Evolutionary conservation across 2,797 vertebrate species (phyloP).

Genomic region (Peromyscus melanophrys): DNA sequence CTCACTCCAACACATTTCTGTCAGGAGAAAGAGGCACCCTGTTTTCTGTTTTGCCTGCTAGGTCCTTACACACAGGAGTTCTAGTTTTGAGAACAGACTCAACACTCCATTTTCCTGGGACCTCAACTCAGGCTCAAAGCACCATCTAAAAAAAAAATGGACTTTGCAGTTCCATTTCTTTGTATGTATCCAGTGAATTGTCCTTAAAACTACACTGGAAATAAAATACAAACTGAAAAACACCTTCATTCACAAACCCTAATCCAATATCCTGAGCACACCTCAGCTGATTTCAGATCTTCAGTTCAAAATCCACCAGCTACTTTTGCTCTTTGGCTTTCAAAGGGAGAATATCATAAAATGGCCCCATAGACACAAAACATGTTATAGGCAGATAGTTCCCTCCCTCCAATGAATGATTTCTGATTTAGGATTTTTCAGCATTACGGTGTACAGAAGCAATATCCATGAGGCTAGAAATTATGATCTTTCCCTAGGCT

Average conservation of each 20-base stretch:
- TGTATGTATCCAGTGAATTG: not conserved
- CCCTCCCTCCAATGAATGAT: not conserved
- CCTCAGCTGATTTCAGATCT: not conserved
- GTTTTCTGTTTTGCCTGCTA: not conserved
- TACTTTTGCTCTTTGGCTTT: slow-evolving; percentile 59
- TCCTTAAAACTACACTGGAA: not conserved
- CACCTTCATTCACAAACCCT: not conserved
- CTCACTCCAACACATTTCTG: not conserved
- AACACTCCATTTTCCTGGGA: slow-evolving; percentile 1
- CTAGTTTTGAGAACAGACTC: slow-evolving; percentile 9
- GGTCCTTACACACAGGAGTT: not conserved
- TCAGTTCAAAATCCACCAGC: slow-evolving; percentile 16
- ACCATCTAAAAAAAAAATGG: not conserved
- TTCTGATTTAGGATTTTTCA: not conserved
- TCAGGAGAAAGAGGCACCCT: not conserved
- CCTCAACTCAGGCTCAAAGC: slow-evolving; percentile 33
- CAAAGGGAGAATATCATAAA: not conserved
- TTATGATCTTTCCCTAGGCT: not conserved
- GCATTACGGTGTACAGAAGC: not conserved
- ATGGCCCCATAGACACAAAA: not conserved
- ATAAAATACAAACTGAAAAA: slow-evolving; percentile 31
- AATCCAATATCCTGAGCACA: not conserved
- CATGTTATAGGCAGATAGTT: not conserved
- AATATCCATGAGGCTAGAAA: not conserved
- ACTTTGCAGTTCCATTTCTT: not conserved